Evolutionary conservation across 2,113 vertebrate genomes (phyloP), one percentile per base, ranked within the genome.

Genomic region (Enhydra lutris): DNA sequence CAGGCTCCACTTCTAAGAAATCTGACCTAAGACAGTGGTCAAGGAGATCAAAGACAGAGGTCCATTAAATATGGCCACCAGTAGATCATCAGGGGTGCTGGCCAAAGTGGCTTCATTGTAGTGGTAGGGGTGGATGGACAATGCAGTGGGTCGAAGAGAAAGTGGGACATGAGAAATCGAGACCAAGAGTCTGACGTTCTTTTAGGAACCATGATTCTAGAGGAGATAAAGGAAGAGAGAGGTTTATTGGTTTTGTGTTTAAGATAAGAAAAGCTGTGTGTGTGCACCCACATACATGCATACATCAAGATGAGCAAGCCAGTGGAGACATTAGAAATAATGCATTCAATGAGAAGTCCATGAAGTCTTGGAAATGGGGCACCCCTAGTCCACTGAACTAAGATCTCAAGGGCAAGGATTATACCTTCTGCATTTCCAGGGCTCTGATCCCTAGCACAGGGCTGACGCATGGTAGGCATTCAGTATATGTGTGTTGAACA

Each of bases 61-160:
- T 6, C 20, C 45, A 9, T 65, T 39, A 14, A n/a, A 7, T 42
- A 8, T 14, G 13, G 85, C 12, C 31, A 23, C 47, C 21, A 31
- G n/a, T 18, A 24, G 61, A 6, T 36, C 55, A 31, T 4, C 15
- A 42, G 24, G 34, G n/a, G 47, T 21, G 17, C n/a, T 29, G 36
- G 23, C 57, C 42, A 13, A 73, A n/a, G 39, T 17, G 39, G 50
- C 55, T 23, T 55, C 74, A 45, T 14, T 69, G 29, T 31, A n/a
- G 42, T 10, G 18, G n/a, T 26, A 55, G 29, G 34, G 6, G 55
- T 10, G 24, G 39, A 34, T 65, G 36, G 14, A 42, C 21, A 85
- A 24, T 0, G 23, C n/a, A 18, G 26, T 18, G 20, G 8, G 3
- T n/a, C 0, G 1, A 4, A n/a, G 39, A n/a, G 34, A 39, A 50